phyloP scores from a whole-genome alignment of 2,888 invertebrate genomes.

The Idaea aversata region DNA sequence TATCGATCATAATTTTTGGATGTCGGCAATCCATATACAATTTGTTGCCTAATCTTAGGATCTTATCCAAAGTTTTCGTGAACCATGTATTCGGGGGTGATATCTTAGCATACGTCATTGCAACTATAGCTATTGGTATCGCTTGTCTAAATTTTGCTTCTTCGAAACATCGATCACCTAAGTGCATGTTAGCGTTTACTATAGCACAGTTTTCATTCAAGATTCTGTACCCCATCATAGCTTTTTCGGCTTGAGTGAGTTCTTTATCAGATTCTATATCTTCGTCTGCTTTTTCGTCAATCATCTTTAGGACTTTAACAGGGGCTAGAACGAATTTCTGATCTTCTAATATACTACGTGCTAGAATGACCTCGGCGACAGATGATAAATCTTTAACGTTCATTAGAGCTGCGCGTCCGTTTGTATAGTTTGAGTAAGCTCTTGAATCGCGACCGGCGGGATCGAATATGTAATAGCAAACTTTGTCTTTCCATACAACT shows the following conservation, averaged over 20 bases:
- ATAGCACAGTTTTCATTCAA: constrained; percentile 79
- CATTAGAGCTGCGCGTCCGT: constrained; percentile 79
- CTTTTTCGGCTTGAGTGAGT: constrained; percentile 68
- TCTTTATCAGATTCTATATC: constrained; percentile 74
- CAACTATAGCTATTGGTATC: constrained; percentile 79
- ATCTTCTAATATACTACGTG: constrained; percentile 69
- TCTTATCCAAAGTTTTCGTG: constrained; percentile 79
- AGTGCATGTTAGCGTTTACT: constrained; percentile 79
- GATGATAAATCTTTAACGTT: constrained; percentile 76
- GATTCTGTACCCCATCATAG: constrained; percentile 78
- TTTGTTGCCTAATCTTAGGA: constrained; percentile 80
- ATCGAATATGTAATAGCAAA: constrained; percentile 83
- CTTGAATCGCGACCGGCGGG: constrained; percentile 79
- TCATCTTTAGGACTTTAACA: constrained; percentile 71
- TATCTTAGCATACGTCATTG: constrained; percentile 83
- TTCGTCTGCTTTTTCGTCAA: constrained; percentile 63
- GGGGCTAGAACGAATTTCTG: constrained; percentile 72
- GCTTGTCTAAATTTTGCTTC: constrained; percentile 81
- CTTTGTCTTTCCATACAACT: constrained; percentile 80
- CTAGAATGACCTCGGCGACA: constrained; percentile 73
- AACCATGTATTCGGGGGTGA: constrained; percentile 83
- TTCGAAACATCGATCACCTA: constrained; percentile 80
- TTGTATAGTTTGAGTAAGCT: constrained; percentile 68
- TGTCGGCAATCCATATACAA: constrained; percentile 76
- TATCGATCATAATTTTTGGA: constrained; percentile 70